Percentiles rank a stretch among this genome's conserved stretches.
Evolutionary conservation across 2,888 invertebrate species (phyloP).

Genomic region (Pemphredon lugubris): DNA sequence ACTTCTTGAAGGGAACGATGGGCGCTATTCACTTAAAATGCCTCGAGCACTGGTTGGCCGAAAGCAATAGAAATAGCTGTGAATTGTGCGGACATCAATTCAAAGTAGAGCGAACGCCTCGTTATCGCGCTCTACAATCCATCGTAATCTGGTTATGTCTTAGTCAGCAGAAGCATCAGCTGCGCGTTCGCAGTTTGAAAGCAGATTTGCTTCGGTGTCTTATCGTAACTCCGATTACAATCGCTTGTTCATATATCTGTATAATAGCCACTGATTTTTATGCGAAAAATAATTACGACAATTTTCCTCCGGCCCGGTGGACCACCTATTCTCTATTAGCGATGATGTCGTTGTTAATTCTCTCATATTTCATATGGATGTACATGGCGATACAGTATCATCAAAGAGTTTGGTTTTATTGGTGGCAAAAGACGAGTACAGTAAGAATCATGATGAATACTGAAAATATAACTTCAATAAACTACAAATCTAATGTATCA

Average conservation of each 20-base stretch:
- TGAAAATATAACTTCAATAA: slow-evolving; percentile 40
- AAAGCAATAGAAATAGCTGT: slow-evolving; percentile 87
- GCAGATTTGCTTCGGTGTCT: slow-evolving; percentile 83
- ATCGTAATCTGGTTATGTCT: slow-evolving; percentile 83
- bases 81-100: slow-evolving; percentile 88
- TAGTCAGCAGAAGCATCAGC: slow-evolving; percentile 69
- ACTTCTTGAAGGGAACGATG: slow-evolving; percentile 84
- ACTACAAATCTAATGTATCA: slow-evolving; percentile 40
- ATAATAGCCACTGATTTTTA: slow-evolving; percentile 82
- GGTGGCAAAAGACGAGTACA: slow-evolving; percentile 83
- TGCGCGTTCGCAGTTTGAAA: slow-evolving; percentile 77
- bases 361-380: slow-evolving; percentile 83
- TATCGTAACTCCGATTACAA: slow-evolving; percentile 83
- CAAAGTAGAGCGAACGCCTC: slow-evolving; percentile 85
- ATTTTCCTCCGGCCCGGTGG: slow-evolving; percentile 82
- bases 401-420: slow-evolving; percentile 82
- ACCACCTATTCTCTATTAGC: slow-evolving; percentile 81
- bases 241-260: slow-evolving; percentile 82
- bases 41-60: slow-evolving; percentile 89
- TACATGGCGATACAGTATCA: slow-evolving; percentile 82
- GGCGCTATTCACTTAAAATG: slow-evolving; percentile 88
- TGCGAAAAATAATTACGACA: slow-evolving; percentile 80
- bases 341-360: slow-evolving; percentile 81
- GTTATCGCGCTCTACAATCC: slow-evolving; percentile 83
- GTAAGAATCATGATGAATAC: slow-evolving; percentile 80